Evolutionary conservation across 2,888 invertebrate species (phyloP).

Genomic region (Stegana nigrithorax): DNA sequence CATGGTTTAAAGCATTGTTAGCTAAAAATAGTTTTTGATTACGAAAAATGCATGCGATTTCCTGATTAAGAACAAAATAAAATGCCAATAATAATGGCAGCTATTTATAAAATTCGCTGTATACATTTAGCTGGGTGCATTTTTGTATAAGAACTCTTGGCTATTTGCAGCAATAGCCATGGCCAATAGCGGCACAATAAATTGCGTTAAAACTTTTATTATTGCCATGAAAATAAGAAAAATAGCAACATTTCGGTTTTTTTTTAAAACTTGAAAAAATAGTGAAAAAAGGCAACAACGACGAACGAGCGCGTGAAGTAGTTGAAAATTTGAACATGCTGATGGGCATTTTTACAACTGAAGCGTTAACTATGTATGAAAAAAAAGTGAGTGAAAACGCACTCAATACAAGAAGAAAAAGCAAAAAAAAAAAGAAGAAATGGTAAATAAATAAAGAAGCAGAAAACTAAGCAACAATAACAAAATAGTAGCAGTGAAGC

Average conservation of each 20-base stretch:
- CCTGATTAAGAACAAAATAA: no score
- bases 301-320: conserved; percentile 34
- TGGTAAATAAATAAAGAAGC: background rate
- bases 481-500: no score
- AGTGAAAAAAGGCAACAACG: conserved; percentile 23
- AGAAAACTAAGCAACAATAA: conserved; percentile 7
- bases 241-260: no score
- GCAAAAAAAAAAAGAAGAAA: background rate
- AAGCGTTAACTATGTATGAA: conserved; percentile 54
- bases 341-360: conserved; percentile 57
- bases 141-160: conserved; percentile 41
- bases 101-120: conserved; percentile 12
- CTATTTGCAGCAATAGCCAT: conserved; percentile 48
- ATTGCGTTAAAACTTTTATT: conserved; percentile 53
- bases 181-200: conserved; percentile 58
- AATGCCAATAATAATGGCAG: conserved; percentile 4
- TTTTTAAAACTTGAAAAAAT: conserved; percentile 30
- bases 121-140: conserved; percentile 14
- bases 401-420: background rate
- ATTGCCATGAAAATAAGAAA: background rate
- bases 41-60: no score
- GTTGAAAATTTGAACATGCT: conserved; percentile 54
- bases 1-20: no score
- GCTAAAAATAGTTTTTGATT: no score
- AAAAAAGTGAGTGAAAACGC: no score